Evolutionary conservation across 1,140 invertebrate genomes (phyloP), one percentile per base, ranked within the genome.

Genomic region (Catajapyx aquilonaris): DNA sequence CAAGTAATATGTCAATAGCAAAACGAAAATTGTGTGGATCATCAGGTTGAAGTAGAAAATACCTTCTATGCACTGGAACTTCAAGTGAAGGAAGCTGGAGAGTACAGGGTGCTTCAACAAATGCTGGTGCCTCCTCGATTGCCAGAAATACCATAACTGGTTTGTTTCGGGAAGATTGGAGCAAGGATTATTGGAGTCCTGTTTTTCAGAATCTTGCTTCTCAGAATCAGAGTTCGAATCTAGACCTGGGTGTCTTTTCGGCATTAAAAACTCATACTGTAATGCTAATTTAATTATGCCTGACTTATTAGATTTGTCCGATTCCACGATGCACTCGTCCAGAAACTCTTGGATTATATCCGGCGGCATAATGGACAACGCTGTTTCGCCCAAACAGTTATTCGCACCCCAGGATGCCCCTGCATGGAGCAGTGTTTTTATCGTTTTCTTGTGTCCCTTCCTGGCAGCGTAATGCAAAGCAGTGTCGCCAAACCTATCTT

Each of bases 391-490:
- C 39, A 72, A 72, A 13, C 54, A 51, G 46, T 81, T 81, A 41
- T 59, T 59, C 10, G 69, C 57, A 0, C 75, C 76, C 5, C 83
- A 61, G 46, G 73, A 79, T 15, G 76, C 73, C 15, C 78, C 77
- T 38, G 64, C 62, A 20, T 64, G 53, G 2, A 83, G 51, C 13
- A 84, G 49, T 18, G 66, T 51, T 25, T 66, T 50, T 2, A 73
- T 62, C 0, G 66, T 68, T 25, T 68, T 57, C 20, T 55, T 50
- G 42, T 71, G 67, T 7, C 67, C 67, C 42, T 69, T 69, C 48
- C 69, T 68, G 10, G 73, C 70, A 1, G 84, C 81, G 51, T 84
- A 86, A 55, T 87, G 80, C 7, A 88, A 56, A 1, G 79, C 66
- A 10, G 76, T 76, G 44, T 83, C 83, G 9, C 73, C 70, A 44